phyloP scores from a whole-genome alignment of 1,140 invertebrate species.

The Scaptomyza montana region DNA sequence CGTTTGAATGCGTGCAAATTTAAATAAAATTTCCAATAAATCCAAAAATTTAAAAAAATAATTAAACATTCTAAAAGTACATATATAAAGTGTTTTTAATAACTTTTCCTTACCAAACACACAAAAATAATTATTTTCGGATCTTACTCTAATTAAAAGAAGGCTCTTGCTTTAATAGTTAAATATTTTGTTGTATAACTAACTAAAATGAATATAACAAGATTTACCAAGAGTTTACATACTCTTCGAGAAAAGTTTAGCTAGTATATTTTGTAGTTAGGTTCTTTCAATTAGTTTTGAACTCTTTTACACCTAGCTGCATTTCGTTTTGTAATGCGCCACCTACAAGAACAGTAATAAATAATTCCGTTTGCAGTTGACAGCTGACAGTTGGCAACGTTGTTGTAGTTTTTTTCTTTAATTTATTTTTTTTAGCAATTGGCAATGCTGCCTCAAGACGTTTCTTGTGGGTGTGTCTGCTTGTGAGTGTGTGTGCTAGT shows the following conservation, averaged over 20 bases:
- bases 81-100: too few species aligned
- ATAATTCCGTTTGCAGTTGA: conserved; percentile 42
- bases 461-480: conserved; percentile 17
- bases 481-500: background rate
- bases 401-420: conserved; percentile 5
- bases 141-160: too few species aligned
- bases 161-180: too few species aligned
- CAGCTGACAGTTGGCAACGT: conserved; percentile 52
- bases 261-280: background rate
- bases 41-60: too few species aligned
- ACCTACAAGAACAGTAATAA: conserved; percentile 56
- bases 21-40: background rate
- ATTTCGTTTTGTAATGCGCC: background rate
- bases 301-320: too few species aligned
- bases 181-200: too few species aligned
- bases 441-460: conserved; percentile 26
- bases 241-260: too few species aligned
- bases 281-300: conserved; percentile 37
- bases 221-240: too few species aligned
- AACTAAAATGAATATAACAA: background rate
- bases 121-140: too few species aligned
- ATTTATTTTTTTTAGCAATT: conserved; percentile 21
- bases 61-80: too few species aligned
- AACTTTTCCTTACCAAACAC: too few species aligned
- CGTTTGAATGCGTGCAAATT: background rate